Percentiles rank a stretch among this genome's conserved stretches.
These are phyloP conservation scores for Murina feae DNA, from an alignment of 2,113 vertebrate genomes.

Conservation along the genomic window DNA sequence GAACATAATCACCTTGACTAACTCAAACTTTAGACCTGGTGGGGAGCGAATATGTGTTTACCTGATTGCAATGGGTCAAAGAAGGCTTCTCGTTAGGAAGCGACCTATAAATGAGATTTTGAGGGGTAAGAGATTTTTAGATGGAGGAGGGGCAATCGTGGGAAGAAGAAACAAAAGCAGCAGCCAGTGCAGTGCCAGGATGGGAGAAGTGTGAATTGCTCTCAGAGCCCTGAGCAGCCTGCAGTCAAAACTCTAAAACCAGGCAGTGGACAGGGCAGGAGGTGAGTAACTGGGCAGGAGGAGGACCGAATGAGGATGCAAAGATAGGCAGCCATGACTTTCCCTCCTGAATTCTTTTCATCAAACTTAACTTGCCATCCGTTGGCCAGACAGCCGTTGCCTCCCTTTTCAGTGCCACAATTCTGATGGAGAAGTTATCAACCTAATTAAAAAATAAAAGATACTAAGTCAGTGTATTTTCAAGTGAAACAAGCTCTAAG, in stretches of 20 bases:
- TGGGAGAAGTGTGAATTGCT: rapidly evolving
- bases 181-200: background rate
- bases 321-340: background rate
- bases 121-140: background rate
- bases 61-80: background rate
- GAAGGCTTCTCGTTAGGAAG: background rate
- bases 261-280: rapidly evolving
- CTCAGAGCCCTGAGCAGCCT: too few species aligned
- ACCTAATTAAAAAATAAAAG: background rate
- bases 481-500: background rate
- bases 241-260: background rate
- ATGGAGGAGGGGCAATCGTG: too few species aligned
- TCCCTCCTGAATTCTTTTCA: background rate
- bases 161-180: background rate
- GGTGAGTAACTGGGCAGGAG: too few species aligned
- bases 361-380: background rate
- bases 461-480: background rate
- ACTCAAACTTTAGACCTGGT: background rate
- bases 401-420: background rate
- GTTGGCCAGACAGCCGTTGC: background rate
- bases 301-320: background rate
- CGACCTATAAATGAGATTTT: background rate
- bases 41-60: background rate
- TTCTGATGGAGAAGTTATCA: background rate
- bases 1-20: background rate